These are phyloP conservation scores for Telenomus remus DNA, from an alignment of 1,140 invertebrate genomes.

Conservation along the genomic window DNA sequence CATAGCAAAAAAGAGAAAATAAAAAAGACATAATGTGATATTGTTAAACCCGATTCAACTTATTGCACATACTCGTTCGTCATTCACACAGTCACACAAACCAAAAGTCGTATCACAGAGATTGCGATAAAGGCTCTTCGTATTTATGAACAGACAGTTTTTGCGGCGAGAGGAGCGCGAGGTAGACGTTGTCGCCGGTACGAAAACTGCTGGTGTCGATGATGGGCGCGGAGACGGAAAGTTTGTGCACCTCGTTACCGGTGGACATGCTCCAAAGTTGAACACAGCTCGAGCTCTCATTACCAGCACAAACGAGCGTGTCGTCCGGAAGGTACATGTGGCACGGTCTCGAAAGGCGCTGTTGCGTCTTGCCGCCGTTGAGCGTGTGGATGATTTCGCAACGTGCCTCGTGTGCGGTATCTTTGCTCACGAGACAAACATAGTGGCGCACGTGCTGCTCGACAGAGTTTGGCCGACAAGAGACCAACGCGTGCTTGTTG, in stretches of 20 bases:
- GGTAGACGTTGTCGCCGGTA: conserved; percentile 71
- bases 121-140: conserved; percentile 17
- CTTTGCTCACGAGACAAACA: conserved; percentile 76
- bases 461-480: conserved; percentile 77
- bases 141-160: conserved; percentile 79
- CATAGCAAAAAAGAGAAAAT: not conserved
- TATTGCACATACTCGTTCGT: not conserved
- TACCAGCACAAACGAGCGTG: conserved; percentile 80
- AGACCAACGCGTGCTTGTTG: conserved; percentile 80
- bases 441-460: conserved; percentile 78
- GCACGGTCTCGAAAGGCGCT: conserved; percentile 79
- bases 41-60: not conserved
- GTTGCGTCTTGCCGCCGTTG: conserved; percentile 79
- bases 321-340: conserved; percentile 76
- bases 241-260: conserved; percentile 75
- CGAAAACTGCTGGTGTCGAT: conserved; percentile 80
- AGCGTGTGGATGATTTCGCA: conserved; percentile 79
- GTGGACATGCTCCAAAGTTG: conserved; percentile 82
- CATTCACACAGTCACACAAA: not conserved
- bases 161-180: conserved; percentile 81
- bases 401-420: conserved; percentile 69
- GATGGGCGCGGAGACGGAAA: conserved; percentile 79
- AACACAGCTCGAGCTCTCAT: conserved; percentile 79
- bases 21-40: not conserved
- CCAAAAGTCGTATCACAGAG: conserved; percentile 28